Base-by-base conservation (phyloP, 2,797 vertebrate genomes). In the Malurus leucopterus region DNA sequence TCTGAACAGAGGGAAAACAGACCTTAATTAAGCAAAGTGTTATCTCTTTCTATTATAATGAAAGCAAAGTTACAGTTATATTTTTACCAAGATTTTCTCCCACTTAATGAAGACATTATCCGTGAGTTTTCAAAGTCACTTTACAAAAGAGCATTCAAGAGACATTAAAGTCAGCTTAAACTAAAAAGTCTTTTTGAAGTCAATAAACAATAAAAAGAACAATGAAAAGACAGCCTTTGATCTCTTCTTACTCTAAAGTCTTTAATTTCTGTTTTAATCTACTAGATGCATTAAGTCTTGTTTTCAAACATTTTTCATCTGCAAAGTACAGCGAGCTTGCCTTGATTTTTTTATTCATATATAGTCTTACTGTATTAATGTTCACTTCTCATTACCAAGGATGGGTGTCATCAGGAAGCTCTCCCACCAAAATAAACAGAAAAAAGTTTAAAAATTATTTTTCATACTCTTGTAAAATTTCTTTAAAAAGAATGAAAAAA, bases 181-280 rank as follows among this genome's bases (percentile, higher is more conserved):
- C 95, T 96, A 96, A 96, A 96, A 97, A 98, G 96, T 97, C 96
- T 97, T 97, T 98, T 97, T 98, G 97, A 98, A 97, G 97, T 98
- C 97, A 96, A 97, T 97, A 98, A 98, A 98, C 97, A 98, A 97
- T 97, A 97, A 97, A 96, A 97, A 97, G 97, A 97, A 98, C 97
- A 97, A 97, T 97, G 97, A 97, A 95, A 95, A 97, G 96, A 95
- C 91, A 95, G 95, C 88, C 96, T 98, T 97, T 98, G 97, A 98
- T 98, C 96, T 94, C 83, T 94, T 84, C 94, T 94, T 93, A 95
- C 95, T 96, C 95, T 87, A 95, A 96, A 97, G 97, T 96, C 97
- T 98, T 97, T 97, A 97, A 97, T 97, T 97, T 97, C 95, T 97
- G 96, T 97, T 97, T 98, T 97, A 97, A 98, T 97, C 97, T 97